phyloP scores from a whole-genome alignment of 1,140 invertebrate genomes.

The Brachionus sp. region DNA sequence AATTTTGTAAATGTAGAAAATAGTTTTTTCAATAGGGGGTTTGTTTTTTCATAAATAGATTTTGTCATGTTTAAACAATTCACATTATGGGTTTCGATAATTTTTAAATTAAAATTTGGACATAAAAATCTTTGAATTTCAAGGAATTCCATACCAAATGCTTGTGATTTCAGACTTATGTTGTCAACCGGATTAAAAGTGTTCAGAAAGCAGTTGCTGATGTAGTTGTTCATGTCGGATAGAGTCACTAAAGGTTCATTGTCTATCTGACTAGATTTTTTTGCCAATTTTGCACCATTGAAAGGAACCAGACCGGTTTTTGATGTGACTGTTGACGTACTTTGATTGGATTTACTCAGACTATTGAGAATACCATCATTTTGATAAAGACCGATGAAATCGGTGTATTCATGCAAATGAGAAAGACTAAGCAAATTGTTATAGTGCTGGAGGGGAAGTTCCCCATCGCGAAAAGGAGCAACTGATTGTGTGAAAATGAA shows the following conservation, averaged over 20 bases:
- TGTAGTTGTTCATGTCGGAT: slow-evolving; percentile 13
- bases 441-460: slow-evolving; percentile 42
- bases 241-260: not conserved
- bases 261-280: not conserved
- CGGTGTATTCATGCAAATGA: slow-evolving; percentile 8
- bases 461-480: slow-evolving; percentile 18
- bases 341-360: not conserved
- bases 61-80: not conserved
- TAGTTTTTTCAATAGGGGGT: not conserved
- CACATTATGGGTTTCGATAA: slow-evolving; percentile 20
- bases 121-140: slow-evolving; percentile 21
- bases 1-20: not conserved
- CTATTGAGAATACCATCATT: slow-evolving; percentile 18
- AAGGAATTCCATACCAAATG: slow-evolving; percentile 1
- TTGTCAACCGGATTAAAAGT: slow-evolving; percentile 6
- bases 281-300: not conserved
- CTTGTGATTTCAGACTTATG: not conserved
- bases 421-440: slow-evolving; percentile 35
- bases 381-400: slow-evolving; percentile 25
- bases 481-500: slow-evolving; percentile 30
- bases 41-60: slow-evolving; percentile 16
- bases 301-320: slow-evolving; percentile 17
- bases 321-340: not conserved
- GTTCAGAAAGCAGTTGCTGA: not conserved
- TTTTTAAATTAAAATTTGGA: slow-evolving; percentile 30